Evolutionary conservation across 2,797 vertebrate genomes (phyloP), one percentile per base, ranked within the genome.

Genomic region (Danio albolineatus): DNA sequence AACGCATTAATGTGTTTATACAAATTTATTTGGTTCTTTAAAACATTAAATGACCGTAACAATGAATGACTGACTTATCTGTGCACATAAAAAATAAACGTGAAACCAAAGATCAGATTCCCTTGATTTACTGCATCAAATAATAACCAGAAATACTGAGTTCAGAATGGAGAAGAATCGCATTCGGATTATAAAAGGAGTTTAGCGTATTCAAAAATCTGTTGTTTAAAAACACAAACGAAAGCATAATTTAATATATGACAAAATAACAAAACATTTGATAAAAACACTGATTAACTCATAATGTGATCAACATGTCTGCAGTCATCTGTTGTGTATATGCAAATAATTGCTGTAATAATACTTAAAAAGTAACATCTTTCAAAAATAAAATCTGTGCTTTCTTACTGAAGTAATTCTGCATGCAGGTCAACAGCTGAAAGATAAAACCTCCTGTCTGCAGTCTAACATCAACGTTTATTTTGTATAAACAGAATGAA

Each of bases 201-300:
- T 28, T 28, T 28, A 28, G 3, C 28, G 28, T 28, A 3, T 28
- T 28, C n/a, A 17, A 8, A n/a, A 54, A 54, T 9, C 7, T 19
- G 16, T 53, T 2, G 16, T 7, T 54, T 54, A 54, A 54, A 54
- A 54, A 54, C 13, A 12, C 17, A 57, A 57, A 60, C 36, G 7
- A 39, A 38, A 39, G 13, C 2, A 4, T 38, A 0, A 17, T 69
- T 69, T 70, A 53, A 51, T 70, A 28, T 3, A 28, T n/a, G n/a
- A 28, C 14, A 39, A 4, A 17, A 70, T 36, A 13, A 44, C 2
- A 7, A 12, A 48, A 17, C 6, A 4, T 54, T 71, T 71, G 10
- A 71, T 19, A 71, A 43, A 71, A 71, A 36, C 54, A 71, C 54
- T 10, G 17, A 56, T 72, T 43, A 72, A 19, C 44, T 13, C 69